Base-by-base conservation (phyloP, 2,888 invertebrate genomes). In the Eretmocerus hayati region DNA sequence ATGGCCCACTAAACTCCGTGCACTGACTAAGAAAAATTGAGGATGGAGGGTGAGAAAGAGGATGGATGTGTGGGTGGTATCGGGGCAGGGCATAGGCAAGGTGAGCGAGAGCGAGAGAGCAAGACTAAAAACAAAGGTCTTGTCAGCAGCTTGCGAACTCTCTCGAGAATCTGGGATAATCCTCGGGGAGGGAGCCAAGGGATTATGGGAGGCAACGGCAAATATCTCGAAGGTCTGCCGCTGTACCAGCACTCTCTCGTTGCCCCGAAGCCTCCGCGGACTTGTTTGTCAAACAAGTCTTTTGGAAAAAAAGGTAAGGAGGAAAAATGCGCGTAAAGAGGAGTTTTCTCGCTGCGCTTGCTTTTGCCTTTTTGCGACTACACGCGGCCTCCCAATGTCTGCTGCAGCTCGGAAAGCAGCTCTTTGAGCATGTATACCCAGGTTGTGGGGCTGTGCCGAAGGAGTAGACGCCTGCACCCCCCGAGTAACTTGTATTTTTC, bases 121-220 rank as follows among this genome's bases (percentile, higher is more conserved):
- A 9, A 35, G 40, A 20, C 31, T 42, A 42, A 42, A 49, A 49
- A 52, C 45, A 49, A 52, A 45, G 45, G 39, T 39, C 42, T 31
- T 35, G 48, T 46, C 39, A 43, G 26, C 48, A 52, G 40, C 48
- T 49, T 43, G 41, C 39, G 38, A 54, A 44, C 50, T 61, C 60
- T 37, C 60, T 56, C 56, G 54, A 32, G 56, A 56, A 58, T 58
- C 23, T 46, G 33, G 42, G 46, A 56, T 60, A 59, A 61, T 59
- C 56, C 58, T 49, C 48, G 16, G 40, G 52, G 52, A n/a, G 11
- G 21, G n/a, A 37, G 43, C 26, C 15, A 16, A 32, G 39, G n/a
- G 22, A 37, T 20, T 18, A 19, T 33, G 41, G 32, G 40, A 22
- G 33, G 42, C 22, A 20, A 22, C 20, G 44, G 41, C 45, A 45